Evolutionary conservation across 2,113 vertebrate species (phyloP), one percentile per base, ranked within the genome.

Genomic region (Bufo gargarizans): DNA sequence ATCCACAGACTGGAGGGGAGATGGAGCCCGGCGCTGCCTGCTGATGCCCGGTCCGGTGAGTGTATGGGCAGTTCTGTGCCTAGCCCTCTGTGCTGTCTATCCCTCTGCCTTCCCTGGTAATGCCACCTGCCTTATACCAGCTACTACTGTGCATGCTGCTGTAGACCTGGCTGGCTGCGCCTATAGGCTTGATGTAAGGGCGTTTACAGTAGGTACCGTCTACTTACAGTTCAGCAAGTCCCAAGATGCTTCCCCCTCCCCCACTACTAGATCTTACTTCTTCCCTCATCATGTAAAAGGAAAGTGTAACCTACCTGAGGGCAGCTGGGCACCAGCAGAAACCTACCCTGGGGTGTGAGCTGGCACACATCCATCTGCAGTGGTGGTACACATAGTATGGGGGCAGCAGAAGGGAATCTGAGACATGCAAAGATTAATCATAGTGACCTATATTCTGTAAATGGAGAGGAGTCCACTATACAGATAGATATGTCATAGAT

Each of bases 281-380:
- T 45, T 20, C 49, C n/a, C 56, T 50, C 47, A 74, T 10, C 55
- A 58, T 77, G 33, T n/a, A 49, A 19, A 59, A 83, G 17, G 86
- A 61, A 74, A 82, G 86, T 88, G 86, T 88, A 63, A 88, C 63
- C 19, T n/a, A 82, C 56, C 79, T 47, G 79, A 79, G 86, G 86
- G 74, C 67, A 82, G 8, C 78, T 74, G 53, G 78, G 19, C 86
- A 76, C 72, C 43, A 19, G 43, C 61, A 61, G 79, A 82, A 61
- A 76, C n/a, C 76, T 69, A 79, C 85, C 79, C 85, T 55, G 50
- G 65, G 85, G 47, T 65, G 72, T 56, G 14, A 20, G 17, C 22
- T 74, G 58, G 55, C 77, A 76, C 58, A 6, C 33, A 65, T 86
- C 61, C 56, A 79, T 77, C 74, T 79, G 85, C 81, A 82, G 22